Base-by-base conservation (phyloP, 2,797 vertebrate genomes). In the Lateolabrax maculatus region DNA sequence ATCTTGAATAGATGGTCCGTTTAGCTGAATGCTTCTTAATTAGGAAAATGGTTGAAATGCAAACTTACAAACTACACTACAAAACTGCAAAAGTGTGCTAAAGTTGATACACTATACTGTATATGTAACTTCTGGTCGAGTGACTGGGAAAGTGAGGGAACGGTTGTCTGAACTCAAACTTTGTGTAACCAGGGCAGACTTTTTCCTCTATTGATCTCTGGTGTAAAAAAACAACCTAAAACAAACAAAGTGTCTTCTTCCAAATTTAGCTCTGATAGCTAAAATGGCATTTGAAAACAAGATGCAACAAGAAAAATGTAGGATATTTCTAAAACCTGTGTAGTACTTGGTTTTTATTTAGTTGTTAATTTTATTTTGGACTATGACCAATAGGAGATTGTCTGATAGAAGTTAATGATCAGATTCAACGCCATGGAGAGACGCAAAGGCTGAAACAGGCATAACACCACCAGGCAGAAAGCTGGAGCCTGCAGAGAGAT, bases 121-220 rank as follows among this genome's bases (percentile, higher is more conserved):
- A 7, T 21, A 11, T 52, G 6, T 41, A 51, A 34, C 21, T 16
- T 71, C 16, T 12, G 19, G 29, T 44, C 4, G 7, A 53, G 13
- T 60, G 37, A 41, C 19, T n/a, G 25, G 11, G 3, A 29, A 29
- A 23, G 18, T 12, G 51, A 71, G 55, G 12, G 16, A 60, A 9
- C 0, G n/a, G 0, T 13, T 41, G 19, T 58, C 23, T 58, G 19
- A 71, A 49, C 18, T 76, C 36, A 89, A 75, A 84, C 48, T 62
- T 80, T 89, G 75, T 80, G 83, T 79, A 89, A 91, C 52, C 19
- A 62, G 34, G 19, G 3, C 63, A 62, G 48, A 7, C 12, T 31
- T 83, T 89, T 83, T 77, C 71, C 65, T 78, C 10, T 85, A 90
- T 89, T 81, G 87, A 93, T 88, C 66, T 56, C 2, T 81, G 37